Conservation (phyloP, 2,888 invertebrate genomes). For the Ganaspis brasiliensis region DNA sequence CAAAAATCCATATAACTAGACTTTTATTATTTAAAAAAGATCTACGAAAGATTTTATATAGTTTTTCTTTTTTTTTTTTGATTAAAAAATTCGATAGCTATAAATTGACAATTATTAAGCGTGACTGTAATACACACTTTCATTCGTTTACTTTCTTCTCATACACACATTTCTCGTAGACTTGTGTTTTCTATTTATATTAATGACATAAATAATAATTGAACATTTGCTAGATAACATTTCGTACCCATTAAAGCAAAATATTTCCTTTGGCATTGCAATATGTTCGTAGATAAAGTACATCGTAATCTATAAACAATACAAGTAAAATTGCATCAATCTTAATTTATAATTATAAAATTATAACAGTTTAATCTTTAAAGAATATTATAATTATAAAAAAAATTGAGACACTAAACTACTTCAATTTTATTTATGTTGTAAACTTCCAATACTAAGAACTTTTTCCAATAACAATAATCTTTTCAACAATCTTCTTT, state of each 20-base stretch:
- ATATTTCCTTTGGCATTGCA: conserved; percentile 40
- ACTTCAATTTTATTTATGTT: neutral
- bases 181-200: conserved; percentile 23
- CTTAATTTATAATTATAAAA: neutral
- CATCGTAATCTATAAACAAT: conserved; percentile 7
- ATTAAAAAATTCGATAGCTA: conserved; percentile 23
- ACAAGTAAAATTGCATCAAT: neutral
- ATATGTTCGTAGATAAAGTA: conserved; percentile 31
- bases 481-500: no score
- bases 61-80: neutral
- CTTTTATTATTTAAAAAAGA: neutral
- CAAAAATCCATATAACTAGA: conserved; percentile 7
- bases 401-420: no score
- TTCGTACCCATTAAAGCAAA: conserved; percentile 35
- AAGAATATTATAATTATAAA: no score
- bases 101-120: conserved; percentile 15
- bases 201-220: conserved; percentile 38
- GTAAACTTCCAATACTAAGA: neutral
- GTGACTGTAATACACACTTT: conserved; percentile 35
- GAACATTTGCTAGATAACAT: conserved; percentile 28
- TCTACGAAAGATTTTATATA: neutral
- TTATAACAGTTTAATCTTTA: neutral
- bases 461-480: neutral
- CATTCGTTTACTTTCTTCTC: conserved; percentile 23
- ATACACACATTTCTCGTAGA: conserved; percentile 25